These are phyloP conservation scores for human DNA, from an alignment of 2,113 vertebrate genomes.

Conservation along the genomic window GRCh38 chr6:157639501-157640000, in stretches of 20 bases:
- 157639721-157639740: not conserved
- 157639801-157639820: no score
- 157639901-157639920: not conserved
- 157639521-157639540: no score
- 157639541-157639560: no score
- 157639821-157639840: not conserved
- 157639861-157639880: not conserved
- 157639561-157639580: no score
- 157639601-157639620: not conserved
- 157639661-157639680: fast-evolving
- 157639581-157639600: no score
- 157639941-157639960: not conserved
- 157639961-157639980: not conserved
- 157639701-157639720: no score
- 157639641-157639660: not conserved
- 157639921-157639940: not conserved
- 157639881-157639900: not conserved
- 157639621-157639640: not conserved
- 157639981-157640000: not conserved
- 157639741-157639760: no score
- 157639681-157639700: not conserved
- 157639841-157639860: not conserved
- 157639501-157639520: no score
- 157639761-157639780: no score
- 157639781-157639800: not conserved